Conservation (phyloP, 2,113 vertebrate species). For the Anseranas semipalmata region DNA sequence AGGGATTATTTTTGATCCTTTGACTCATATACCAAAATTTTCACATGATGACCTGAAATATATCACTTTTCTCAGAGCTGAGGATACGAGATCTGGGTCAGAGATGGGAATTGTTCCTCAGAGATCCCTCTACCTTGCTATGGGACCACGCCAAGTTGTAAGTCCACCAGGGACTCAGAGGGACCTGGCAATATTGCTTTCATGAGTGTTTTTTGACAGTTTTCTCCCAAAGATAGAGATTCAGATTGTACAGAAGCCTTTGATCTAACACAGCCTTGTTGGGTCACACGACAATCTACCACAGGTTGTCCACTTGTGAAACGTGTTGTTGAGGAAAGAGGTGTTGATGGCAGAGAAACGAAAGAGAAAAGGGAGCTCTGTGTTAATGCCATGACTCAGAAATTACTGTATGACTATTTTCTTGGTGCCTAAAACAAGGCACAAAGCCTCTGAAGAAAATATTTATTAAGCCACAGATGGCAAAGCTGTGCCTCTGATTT, state of each 20-base stretch:
- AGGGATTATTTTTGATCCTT: background rate
- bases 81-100: background rate
- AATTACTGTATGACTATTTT: conserved; percentile 2
- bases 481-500: conserved; percentile 71
- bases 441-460: conserved; percentile 54
- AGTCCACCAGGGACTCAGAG: background rate
- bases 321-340: background rate
- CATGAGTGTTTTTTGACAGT: background rate
- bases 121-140: background rate
- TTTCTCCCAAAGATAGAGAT: background rate
- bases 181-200: background rate
- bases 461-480: conserved; percentile 74
- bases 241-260: background rate
- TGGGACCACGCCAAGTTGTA: background rate
- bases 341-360: background rate
- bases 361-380: background rate
- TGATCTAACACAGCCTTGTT: background rate
- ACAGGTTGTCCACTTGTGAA: background rate
- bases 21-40: background rate
- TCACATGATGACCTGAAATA: background rate
- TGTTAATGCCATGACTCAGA: background rate
- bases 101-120: background rate
- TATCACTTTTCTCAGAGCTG: background rate
- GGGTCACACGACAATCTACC: background rate
- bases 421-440: conserved; percentile 59